Base-by-base conservation (phyloP, 2,888 invertebrate genomes). In the Maniola hyperantus region DNA sequence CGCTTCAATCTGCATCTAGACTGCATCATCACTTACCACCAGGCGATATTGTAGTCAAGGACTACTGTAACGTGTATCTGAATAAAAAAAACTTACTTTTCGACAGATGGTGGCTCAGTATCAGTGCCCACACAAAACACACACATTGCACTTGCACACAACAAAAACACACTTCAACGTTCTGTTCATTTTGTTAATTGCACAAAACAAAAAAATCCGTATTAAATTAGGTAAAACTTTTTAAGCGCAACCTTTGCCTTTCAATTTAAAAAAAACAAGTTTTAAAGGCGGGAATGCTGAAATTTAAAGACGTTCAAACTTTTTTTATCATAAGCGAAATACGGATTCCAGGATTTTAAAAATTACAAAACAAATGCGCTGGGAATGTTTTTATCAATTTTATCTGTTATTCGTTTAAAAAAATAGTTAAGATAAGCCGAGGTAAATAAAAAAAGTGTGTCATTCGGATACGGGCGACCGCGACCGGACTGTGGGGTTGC, bases 31-130 rank as follows among this genome's bases (percentile, higher is more conserved):
- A n/a, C n/a, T n/a, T n/a, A n/a, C n/a, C n/a, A n/a, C n/a, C n/a
- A n/a, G n/a, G n/a, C n/a, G n/a, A n/a, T n/a, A n/a, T n/a, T n/a
- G n/a, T n/a, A n/a, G n/a, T n/a, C n/a, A n/a, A n/a, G n/a, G n/a
- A n/a, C n/a, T n/a, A n/a, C n/a, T n/a, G n/a, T n/a, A n/a, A n/a
- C n/a, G n/a, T n/a, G n/a, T n/a, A n/a, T n/a, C n/a, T n/a, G n/a
- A n/a, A n/a, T n/a, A n/a, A 44, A n/a, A 44, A 1, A n/a, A 10
- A 75, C 89, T 90, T 79, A 92, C 91, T 88, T 92, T 91, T 89
- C 89, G 90, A 91, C 90, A 92, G 91, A 92, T 92, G 89, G 81
- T 91, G 91, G 76, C 79, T 84, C 78, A 78, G 74, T 79, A 75
- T 76, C 68, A 79, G 76, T 75, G 79, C 84, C 85, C 84, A 81